Conservation (phyloP, 2,113 vertebrate genomes). For the Potamarius usumacintae region DNA sequence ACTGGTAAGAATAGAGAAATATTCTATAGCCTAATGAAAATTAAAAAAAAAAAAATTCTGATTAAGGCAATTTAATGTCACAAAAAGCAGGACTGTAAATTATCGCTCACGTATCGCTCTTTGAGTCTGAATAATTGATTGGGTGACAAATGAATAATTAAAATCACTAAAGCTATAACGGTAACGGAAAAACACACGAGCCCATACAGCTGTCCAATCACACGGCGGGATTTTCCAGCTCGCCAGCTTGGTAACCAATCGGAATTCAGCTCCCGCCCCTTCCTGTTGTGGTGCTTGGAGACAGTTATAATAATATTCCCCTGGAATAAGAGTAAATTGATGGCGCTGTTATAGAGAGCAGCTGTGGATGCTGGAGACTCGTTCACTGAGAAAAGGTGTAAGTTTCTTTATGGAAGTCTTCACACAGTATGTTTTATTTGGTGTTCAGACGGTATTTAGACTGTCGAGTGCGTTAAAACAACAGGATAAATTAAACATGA, state of each 20-base stretch:
- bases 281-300: constrained; percentile 65
- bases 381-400: constrained; percentile 39
- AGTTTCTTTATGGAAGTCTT: constrained; percentile 48
- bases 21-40: not conserved
- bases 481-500: not conserved
- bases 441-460: not conserved
- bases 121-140: constrained; percentile 71
- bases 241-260: constrained; percentile 64
- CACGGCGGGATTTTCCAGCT: constrained; percentile 5
- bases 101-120: constrained; percentile 2
- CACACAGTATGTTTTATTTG: not conserved
- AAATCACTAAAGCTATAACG: constrained; percentile 30
- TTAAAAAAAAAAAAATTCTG: no score
- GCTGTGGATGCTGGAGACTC: constrained; percentile 22
- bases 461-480: not conserved
- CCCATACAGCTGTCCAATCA: constrained; percentile 63
- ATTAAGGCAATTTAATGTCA: not conserved
- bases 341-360: constrained; percentile 38
- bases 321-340: constrained; percentile 51
- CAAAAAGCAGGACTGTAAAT: constrained; percentile 7
- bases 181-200: constrained; percentile 39
- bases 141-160: constrained; percentile 51
- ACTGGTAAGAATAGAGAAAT: not conserved
- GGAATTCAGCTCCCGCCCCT: constrained; percentile 57
- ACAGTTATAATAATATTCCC: constrained; percentile 54